Evolutionary conservation across 2,113 vertebrate genomes (phyloP).

Genomic region (Natator depressus): DNA sequence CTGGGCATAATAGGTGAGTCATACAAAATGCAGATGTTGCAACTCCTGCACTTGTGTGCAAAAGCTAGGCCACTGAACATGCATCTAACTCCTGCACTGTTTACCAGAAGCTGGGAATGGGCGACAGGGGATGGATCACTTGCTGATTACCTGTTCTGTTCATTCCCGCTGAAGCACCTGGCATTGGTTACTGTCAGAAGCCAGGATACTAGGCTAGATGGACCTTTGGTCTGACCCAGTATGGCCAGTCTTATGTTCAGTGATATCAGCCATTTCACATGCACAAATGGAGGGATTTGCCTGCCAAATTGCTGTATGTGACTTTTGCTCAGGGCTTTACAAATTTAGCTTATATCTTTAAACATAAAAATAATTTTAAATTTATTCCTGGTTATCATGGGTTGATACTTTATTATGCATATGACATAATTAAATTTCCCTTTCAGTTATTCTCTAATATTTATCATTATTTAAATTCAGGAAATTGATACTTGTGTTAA

Average conservation of each 20-base stretch:
- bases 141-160: too few relatives aligned
- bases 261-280: background rate
- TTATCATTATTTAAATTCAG: background rate
- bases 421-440: background rate
- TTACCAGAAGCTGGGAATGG: too few relatives aligned
- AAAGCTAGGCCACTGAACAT: background rate
- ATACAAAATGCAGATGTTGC: background rate
- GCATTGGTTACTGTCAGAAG: too few relatives aligned
- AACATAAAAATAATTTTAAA: background rate
- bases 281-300: background rate
- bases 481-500: background rate
- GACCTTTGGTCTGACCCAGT: too few relatives aligned
- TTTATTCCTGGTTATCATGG: background rate
- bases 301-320: background rate
- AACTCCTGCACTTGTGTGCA: background rate
- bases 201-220: too few relatives aligned
- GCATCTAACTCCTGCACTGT: background rate
- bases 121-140: too few relatives aligned
- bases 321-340: background rate
- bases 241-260: too few relatives aligned
- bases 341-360: background rate
- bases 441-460: background rate
- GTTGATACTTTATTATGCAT: background rate
- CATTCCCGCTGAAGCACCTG: too few relatives aligned
- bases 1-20: background rate